phyloP scores from a whole-genome alignment of 2,113 vertebrate genomes.

The Actinemys pallida region DNA sequence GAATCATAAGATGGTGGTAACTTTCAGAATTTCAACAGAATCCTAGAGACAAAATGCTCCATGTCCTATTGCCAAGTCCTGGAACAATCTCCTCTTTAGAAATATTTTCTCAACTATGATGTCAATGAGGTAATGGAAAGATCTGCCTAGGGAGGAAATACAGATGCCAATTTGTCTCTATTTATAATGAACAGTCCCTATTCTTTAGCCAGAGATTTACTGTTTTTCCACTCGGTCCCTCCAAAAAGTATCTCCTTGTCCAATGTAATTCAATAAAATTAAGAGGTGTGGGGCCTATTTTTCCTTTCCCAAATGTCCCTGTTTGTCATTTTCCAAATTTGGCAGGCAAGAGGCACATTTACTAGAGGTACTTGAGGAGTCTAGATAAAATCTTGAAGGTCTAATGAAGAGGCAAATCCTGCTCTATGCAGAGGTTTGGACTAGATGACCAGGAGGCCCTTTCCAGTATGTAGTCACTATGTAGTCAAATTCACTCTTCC shows the following conservation, averaged over 20 bases:
- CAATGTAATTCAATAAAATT: slow-evolving; percentile 12
- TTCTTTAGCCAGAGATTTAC: background rate
- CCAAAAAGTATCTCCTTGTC: slow-evolving; percentile 25
- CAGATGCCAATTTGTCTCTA: background rate
- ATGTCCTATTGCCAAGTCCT: slow-evolving; percentile 5
- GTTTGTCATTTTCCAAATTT: slow-evolving; percentile 37
- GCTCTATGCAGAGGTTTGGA: background rate
- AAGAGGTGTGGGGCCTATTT: slow-evolving; percentile 1
- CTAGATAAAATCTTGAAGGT: background rate
- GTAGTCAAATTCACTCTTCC: background rate
- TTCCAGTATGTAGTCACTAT: background rate
- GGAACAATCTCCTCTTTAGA: background rate
- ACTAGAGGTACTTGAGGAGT: background rate
- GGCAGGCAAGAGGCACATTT: background rate
- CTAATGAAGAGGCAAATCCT: background rate
- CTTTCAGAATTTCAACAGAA: background rate
- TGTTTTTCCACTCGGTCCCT: slow-evolving; percentile 33
- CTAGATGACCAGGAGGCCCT: background rate
- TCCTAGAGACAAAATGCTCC: background rate
- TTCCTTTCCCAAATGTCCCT: background rate
- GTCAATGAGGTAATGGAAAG: background rate
- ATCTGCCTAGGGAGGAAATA: background rate
- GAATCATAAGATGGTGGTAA: background rate
- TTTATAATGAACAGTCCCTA: background rate
- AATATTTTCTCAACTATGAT: slow-evolving; percentile 7